Percentiles rank a stretch among this genome's conserved stretches.
Evolutionary conservation across 2,797 vertebrate genomes (phyloP).

Genomic region (Chaetophractus vellerosus): DNA sequence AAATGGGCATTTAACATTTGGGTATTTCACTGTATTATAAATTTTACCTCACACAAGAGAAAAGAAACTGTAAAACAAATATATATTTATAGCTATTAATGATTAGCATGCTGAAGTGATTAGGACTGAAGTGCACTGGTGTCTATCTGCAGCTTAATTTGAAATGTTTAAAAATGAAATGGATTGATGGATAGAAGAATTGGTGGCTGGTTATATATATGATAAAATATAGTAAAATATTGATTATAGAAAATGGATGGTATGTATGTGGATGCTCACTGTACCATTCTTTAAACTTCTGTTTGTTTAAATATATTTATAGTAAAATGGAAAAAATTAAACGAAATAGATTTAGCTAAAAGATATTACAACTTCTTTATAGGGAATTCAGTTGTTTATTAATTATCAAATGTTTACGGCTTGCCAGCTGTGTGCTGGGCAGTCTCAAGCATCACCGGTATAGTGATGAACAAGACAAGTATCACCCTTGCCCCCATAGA

Average conservation of each 20-base stretch:
- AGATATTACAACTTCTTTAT: background rate
- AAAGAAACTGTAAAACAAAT: background rate
- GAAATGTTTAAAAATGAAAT: constrained; percentile 49
- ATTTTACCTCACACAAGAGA: background rate
- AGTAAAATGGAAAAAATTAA: constrained; percentile 53
- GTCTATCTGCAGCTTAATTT: constrained; percentile 4
- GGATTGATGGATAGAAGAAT: background rate
- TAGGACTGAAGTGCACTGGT: background rate
- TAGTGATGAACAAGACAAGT: background rate
- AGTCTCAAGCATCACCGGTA: background rate
- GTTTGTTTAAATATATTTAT: constrained; percentile 23
- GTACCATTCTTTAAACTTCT: background rate
- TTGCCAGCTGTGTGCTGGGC: background rate
- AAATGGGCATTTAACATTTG: background rate
- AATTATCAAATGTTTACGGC: background rate
- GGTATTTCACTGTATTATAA: background rate
- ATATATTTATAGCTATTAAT: background rate
- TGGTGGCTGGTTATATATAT: background rate
- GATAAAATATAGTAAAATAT: background rate
- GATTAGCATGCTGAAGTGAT: background rate
- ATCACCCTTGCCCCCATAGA: background rate
- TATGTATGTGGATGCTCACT: background rate
- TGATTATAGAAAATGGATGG: background rate
- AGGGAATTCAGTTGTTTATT: background rate
- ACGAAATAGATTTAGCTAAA: background rate